phyloP scores from a whole-genome alignment of 1,140 invertebrate genomes.

The Cydia amplana region DNA sequence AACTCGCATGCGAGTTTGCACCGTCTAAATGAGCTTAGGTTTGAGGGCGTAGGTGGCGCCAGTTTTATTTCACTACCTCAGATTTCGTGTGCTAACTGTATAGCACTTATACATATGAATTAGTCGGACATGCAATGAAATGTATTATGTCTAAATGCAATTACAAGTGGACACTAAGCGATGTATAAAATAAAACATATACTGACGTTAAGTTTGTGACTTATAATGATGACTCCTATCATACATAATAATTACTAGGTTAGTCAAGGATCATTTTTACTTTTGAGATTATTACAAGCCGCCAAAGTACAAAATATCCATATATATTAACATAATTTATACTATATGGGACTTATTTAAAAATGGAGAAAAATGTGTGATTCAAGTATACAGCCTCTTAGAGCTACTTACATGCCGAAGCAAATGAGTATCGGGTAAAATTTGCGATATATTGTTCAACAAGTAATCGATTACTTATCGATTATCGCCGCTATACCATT shows the following conservation, averaged over 20 bases:
- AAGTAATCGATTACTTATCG: not conserved
- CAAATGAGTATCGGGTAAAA: not conserved
- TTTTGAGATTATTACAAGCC: slow-evolving; percentile 5
- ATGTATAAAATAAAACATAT: slow-evolving; percentile 6
- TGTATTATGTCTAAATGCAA: not conserved
- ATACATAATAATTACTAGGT: slow-evolving; percentile 6
- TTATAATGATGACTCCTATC: not conserved
- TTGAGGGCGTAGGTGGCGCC: no score
- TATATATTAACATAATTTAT: not conserved
- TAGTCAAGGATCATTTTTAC: not conserved
- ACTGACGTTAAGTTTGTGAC: slow-evolving; percentile 16
- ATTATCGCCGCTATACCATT: not conserved
- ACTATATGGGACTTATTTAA: not conserved
- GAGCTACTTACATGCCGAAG: slow-evolving; percentile 23
- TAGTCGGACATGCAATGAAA: not conserved
- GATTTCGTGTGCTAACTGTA: no score
- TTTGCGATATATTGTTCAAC: not conserved
- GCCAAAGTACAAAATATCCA: slow-evolving; percentile 2
- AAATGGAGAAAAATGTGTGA: slow-evolving; percentile 25
- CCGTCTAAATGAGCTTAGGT: no score
- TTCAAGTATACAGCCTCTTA: slow-evolving; percentile 19
- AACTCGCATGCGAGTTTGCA: no score
- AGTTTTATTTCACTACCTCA: no score
- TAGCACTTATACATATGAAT: not conserved
- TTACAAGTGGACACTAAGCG: not conserved